A percentile compares a stretch with the other conserved stretches of the same genome.
phyloP scores from a whole-genome alignment of 2,888 invertebrate species.

The Dascillus cervinus region DNA sequence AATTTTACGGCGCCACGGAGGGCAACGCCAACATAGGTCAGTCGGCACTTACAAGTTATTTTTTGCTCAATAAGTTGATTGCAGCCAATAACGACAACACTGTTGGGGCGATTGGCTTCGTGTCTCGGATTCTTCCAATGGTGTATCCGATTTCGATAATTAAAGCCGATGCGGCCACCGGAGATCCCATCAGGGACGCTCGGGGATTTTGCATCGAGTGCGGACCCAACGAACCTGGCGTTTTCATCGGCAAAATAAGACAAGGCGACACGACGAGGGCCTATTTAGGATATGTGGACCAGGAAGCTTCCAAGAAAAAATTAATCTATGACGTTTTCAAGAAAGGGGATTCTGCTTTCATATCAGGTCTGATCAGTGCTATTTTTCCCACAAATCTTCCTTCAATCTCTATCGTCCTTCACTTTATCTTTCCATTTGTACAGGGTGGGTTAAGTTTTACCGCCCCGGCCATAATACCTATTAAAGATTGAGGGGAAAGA shows the following conservation, averaged over 20 bases:
- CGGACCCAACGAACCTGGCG: slow-evolving; percentile 78
- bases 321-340: slow-evolving; percentile 79
- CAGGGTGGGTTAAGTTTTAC: no score
- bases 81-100: slow-evolving; percentile 88
- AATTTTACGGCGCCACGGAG: slow-evolving; percentile 97
- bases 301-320: slow-evolving; percentile 87
- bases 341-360: slow-evolving; percentile 86
- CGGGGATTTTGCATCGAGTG: slow-evolving; percentile 75
- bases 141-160: slow-evolving; percentile 94
- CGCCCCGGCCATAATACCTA: no score
- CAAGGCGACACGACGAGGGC: slow-evolving; percentile 81
- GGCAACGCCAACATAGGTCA: slow-evolving; percentile 93
- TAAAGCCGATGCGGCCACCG: slow-evolving; percentile 78
- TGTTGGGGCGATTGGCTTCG: slow-evolving; percentile 90
- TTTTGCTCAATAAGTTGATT: slow-evolving; percentile 26
- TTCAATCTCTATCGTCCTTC: no score
- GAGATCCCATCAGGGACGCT: slow-evolving; percentile 79
- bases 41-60: no score
- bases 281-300: slow-evolving; percentile 90
- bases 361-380: no score
- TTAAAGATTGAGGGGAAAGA: no score
- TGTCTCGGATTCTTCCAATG: slow-evolving; percentile 79
- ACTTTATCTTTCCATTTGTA: no score
- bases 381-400: no score
- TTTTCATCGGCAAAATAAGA: slow-evolving; percentile 92